Evolutionary conservation across 2,888 invertebrate genomes (phyloP).

Genomic region (Catocala fraxini): DNA sequence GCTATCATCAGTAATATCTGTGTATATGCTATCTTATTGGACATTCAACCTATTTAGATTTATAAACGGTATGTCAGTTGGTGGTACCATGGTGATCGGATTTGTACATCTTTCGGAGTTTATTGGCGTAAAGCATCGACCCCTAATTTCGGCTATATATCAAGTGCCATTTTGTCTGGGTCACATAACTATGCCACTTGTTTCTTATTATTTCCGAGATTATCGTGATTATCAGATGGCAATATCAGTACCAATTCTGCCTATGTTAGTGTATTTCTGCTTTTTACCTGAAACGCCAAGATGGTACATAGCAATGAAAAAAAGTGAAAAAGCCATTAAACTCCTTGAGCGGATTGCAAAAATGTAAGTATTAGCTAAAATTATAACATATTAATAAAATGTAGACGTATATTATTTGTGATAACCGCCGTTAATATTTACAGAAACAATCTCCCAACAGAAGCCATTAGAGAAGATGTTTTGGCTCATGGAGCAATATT

Average conservation of each 20-base stretch:
- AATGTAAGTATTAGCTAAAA: constrained; percentile 16
- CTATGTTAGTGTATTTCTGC: constrained; percentile 89
- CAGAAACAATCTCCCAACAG: constrained; percentile 83
- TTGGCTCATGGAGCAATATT: constrained; percentile 67
- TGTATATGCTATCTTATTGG: not conserved
- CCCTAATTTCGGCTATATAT: constrained; percentile 85
- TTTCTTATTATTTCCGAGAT: constrained; percentile 88
- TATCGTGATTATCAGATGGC: constrained; percentile 89
- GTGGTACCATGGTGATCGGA: constrained; percentile 90
- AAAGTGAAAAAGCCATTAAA: constrained; percentile 85
- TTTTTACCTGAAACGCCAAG: constrained; percentile 92
- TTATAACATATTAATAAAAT: no score
- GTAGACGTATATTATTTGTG: no score
- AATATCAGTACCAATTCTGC: constrained; percentile 84
- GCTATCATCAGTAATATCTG: constrained; percentile 3
- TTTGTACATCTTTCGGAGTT: constrained; percentile 88
- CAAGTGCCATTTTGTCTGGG: constrained; percentile 89
- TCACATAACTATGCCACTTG: constrained; percentile 86
- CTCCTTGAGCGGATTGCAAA: constrained; percentile 81
- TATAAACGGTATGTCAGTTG: constrained; percentile 90
- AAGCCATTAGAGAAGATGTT: constrained; percentile 76
- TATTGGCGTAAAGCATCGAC: constrained; percentile 81
- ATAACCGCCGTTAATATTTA: constrained; percentile 32
- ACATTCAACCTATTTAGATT: constrained; percentile 87
- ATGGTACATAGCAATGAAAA: constrained; percentile 90